Conservation (phyloP, 37 sponge, comb jelly and placozoan genomes). For the Ianthella basta region DNA sequence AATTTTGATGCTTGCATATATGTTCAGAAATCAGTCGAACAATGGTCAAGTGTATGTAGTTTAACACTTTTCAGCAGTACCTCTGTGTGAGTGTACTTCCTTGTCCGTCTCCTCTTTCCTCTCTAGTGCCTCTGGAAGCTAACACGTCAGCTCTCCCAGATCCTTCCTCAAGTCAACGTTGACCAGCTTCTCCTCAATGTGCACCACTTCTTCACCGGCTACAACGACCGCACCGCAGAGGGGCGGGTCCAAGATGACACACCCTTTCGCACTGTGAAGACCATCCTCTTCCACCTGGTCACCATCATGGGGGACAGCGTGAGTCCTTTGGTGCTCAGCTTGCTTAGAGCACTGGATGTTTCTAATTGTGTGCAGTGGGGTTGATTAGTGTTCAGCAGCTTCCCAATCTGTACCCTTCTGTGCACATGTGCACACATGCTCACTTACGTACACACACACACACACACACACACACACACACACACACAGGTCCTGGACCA, state of each 20-base stretch:
- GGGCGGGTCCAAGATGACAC: slow-evolving; percentile 50
- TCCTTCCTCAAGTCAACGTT: slow-evolving; percentile 42
- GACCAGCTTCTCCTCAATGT: slow-evolving; percentile 72
- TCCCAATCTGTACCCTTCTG: background rate
- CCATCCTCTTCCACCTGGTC: slow-evolving; percentile 80
- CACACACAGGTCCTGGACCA: slow-evolving; percentile 61
- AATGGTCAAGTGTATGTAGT: too few species aligned
- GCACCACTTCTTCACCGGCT: slow-evolving; percentile 60
- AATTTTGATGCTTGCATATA: slow-evolving; percentile 25
- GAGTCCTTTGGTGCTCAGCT: background rate
- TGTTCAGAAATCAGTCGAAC: slow-evolving; percentile 55
- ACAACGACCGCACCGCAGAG: slow-evolving; percentile 28
- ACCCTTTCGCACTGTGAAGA: slow-evolving; percentile 88
- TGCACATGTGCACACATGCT: background rate
- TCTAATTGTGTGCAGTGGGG: background rate
- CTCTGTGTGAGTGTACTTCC: too few species aligned
- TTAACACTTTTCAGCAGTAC: too few species aligned
- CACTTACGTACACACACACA: background rate
- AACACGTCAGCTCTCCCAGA: slow-evolving; percentile 50
- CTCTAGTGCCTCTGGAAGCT: slow-evolving; percentile 83
- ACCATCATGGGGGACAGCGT: slow-evolving; percentile 62
- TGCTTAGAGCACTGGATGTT: background rate
- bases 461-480: slow-evolving; percentile 7
- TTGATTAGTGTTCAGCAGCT: background rate
- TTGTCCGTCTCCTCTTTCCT: background rate